Percentiles rank a stretch among this genome's conserved stretches.
These are phyloP conservation scores for Malaclemys terrapin DNA, from an alignment of 2,113 vertebrate species.

Conservation along the genomic window DNA sequence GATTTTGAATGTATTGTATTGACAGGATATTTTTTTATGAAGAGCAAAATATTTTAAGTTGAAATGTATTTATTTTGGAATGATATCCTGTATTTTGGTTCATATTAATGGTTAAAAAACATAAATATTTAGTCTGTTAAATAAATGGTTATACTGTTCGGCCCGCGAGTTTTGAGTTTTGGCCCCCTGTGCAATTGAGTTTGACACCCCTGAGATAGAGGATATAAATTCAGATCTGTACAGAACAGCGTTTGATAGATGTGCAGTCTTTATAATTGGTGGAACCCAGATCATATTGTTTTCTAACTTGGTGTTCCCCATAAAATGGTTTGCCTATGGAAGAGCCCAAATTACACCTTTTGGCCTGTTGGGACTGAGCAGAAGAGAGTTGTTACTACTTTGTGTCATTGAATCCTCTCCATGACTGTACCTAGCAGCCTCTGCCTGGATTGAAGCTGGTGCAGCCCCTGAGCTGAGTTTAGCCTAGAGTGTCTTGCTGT, in stretches of 20 bases:
- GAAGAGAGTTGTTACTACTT: background rate
- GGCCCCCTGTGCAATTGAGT: too few species aligned
- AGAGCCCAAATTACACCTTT: background rate
- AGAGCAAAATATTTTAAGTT: too few species aligned
- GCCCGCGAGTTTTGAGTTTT: too few species aligned
- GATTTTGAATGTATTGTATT: too few species aligned
- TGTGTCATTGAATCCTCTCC: background rate
- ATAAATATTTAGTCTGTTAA: too few species aligned
- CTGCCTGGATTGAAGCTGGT: background rate
- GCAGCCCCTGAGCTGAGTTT: background rate
- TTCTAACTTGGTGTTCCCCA: background rate
- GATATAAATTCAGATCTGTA: background rate
- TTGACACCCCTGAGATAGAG: background rate
- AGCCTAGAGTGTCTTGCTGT: background rate
- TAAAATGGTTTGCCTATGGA: background rate
- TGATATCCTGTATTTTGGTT: too few species aligned
- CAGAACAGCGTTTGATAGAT: background rate
- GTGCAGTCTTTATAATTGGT: background rate
- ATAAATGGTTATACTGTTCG: too few species aligned
- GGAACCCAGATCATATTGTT: background rate
- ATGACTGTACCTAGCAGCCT: rapidly evolving
- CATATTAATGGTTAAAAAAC: too few species aligned
- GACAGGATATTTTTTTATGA: too few species aligned
- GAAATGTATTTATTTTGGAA: too few species aligned
- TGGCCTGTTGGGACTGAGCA: background rate